phyloP scores from a whole-genome alignment of 2,888 invertebrate species.

The Parnassius smintheus region DNA sequence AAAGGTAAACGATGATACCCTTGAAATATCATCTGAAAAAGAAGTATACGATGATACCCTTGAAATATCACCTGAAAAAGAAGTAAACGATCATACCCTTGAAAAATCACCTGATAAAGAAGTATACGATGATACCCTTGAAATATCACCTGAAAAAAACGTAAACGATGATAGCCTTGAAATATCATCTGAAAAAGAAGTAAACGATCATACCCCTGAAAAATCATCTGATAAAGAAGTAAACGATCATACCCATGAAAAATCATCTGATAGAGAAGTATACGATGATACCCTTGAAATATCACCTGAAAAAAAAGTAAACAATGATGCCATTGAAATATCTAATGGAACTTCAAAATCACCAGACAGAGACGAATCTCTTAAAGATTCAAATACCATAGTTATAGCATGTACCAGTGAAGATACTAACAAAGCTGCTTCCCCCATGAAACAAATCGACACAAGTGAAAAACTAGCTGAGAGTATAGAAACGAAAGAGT shows the following conservation, averaged over 20 bases:
- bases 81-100: background rate
- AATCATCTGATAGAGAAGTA: too few species aligned
- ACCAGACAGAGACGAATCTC: background rate
- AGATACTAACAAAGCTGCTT: conserved; percentile 14
- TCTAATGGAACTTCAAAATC: conserved; percentile 1
- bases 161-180: too few species aligned
- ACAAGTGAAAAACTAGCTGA: background rate
- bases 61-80: background rate
- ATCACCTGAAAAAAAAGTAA: too few species aligned
- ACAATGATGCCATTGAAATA: background rate
- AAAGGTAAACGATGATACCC: background rate
- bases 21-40: too few species aligned
- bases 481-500: background rate
- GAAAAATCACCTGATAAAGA: background rate
- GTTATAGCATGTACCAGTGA: conserved; percentile 25
- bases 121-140: background rate
- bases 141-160: too few species aligned
- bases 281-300: too few species aligned
- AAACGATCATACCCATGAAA: background rate
- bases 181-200: too few species aligned
- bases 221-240: background rate
- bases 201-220: background rate
- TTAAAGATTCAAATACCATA: conserved; percentile 10
- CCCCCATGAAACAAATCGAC: conserved; percentile 1
- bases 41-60: too few species aligned